Evolutionary conservation across 2,888 invertebrate species (phyloP).

Genomic region (Drosophila cracens): DNA sequence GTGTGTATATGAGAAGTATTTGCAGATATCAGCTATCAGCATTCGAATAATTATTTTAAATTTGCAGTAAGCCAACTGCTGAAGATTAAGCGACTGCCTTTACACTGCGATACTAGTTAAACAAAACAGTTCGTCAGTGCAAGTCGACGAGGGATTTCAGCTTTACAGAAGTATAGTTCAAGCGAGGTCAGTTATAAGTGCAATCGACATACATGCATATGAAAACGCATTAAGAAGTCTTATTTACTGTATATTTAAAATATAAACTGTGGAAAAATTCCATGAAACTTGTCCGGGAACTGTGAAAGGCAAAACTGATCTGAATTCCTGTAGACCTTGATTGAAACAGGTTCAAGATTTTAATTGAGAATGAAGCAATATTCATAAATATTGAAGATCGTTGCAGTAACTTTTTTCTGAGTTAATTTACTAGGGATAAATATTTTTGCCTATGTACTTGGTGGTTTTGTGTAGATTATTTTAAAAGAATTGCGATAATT

Average conservation of each 20-base stretch:
- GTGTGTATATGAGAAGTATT: constrained; percentile 11
- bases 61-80: constrained; percentile 11
- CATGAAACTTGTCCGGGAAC: constrained; percentile 6
- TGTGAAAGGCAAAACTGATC: constrained; percentile 8
- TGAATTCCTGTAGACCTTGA: constrained; percentile 40
- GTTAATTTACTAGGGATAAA: background rate
- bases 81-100: constrained; percentile 20
- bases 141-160: background rate
- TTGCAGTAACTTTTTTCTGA: background rate
- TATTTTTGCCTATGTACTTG: background rate
- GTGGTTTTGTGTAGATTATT: background rate
- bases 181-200: constrained; percentile 46
- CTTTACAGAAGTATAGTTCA: background rate
- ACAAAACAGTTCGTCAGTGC: constrained; percentile 10
- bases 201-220: constrained; percentile 11
- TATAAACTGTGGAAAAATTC: constrained; percentile 18
- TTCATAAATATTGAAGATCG: background rate
- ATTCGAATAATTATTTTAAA: constrained; percentile 25
- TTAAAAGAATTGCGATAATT: background rate
- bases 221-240: background rate
- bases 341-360: constrained; percentile 35
- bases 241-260: constrained; percentile 1
- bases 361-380: background rate
- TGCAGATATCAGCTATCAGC: constrained; percentile 50
- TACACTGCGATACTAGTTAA: constrained; percentile 9